These are phyloP conservation scores for Onychomys torridus DNA, from an alignment of 2,797 vertebrate species.

Conservation along the genomic window DNA sequence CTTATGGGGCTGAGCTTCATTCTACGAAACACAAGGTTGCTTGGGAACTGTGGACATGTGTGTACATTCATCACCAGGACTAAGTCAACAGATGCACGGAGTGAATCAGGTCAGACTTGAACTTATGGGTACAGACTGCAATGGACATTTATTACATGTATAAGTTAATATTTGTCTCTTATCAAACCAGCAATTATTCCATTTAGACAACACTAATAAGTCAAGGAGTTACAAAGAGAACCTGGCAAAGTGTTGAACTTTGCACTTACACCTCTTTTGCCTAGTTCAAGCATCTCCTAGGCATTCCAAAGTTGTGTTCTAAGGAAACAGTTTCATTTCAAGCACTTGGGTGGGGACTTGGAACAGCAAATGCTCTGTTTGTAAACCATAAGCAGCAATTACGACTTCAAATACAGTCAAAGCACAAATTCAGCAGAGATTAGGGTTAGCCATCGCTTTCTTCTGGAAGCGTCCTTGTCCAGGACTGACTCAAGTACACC, in stretches of 20 bases:
- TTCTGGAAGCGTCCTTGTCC: neutral
- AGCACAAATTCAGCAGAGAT: neutral
- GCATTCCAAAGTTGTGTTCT: conserved; percentile 10
- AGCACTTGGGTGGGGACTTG: neutral
- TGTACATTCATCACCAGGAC: neutral
- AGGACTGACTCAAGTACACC: neutral
- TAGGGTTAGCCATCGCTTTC: neutral
- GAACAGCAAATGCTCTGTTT: conserved; percentile 1
- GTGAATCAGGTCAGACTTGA: conserved; percentile 40
- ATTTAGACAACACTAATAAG: neutral
- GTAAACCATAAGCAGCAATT: neutral
- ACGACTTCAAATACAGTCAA: neutral
- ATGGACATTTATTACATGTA: conserved; percentile 53
- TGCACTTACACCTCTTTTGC: conserved; percentile 43
- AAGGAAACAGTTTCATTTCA: neutral
- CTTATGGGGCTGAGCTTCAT: neutral
- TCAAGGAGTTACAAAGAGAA: conserved; percentile 30
- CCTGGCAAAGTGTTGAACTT: neutral
- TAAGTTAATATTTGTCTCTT: conserved; percentile 31
- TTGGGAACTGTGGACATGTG: neutral
- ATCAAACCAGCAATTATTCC: conserved; percentile 24
- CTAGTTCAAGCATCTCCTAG: conserved; percentile 55
- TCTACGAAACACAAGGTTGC: neutral
- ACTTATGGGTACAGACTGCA: conserved; percentile 35
- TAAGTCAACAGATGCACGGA: conserved; percentile 16